Conservation (phyloP, 2,888 invertebrate species). For the Zygogramma bicolorata region DNA sequence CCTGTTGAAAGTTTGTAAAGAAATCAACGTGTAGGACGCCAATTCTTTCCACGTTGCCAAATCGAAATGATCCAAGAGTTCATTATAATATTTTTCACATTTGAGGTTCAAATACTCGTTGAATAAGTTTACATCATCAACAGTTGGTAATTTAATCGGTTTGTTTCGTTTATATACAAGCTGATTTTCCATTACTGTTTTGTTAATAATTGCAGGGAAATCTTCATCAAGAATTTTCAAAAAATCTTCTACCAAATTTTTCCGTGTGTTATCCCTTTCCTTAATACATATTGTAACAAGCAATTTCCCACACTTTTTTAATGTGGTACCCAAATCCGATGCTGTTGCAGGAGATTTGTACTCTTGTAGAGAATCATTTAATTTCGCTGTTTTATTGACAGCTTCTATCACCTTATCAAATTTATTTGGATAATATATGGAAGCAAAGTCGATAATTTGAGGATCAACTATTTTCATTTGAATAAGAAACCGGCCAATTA, state of each 20-base stretch:
- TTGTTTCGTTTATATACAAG: not conserved
- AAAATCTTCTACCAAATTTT: not conserved
- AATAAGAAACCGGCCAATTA: conserved; percentile 14
- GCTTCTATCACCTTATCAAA: conserved; percentile 3
- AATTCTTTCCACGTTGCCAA: no score
- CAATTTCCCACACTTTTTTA: no score
- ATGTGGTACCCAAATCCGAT: conserved; percentile 7
- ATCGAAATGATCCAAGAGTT: no score
- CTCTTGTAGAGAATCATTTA: not conserved
- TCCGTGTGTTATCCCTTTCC: not conserved
- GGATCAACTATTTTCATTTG: conserved; percentile 5
- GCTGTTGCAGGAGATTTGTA: conserved; percentile 8
- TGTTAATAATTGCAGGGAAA: no score
- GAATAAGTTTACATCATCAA: no score
- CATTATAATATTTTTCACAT: no score
- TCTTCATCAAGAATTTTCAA: not conserved
- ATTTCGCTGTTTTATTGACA: not conserved
- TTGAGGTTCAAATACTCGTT: no score
- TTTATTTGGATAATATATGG: conserved; percentile 16
- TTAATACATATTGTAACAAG: not conserved
- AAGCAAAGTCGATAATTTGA: conserved; percentile 9
- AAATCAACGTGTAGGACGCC: conserved; percentile 35
- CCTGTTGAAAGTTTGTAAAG: conserved; percentile 40
- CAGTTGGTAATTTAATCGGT: conserved; percentile 5
- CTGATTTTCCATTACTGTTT: conserved; percentile 11